Percentiles rank a stretch among this genome's conserved stretches.
phyloP scores from a whole-genome alignment of 2,888 invertebrate species.

The Cosmia pyralina region DNA sequence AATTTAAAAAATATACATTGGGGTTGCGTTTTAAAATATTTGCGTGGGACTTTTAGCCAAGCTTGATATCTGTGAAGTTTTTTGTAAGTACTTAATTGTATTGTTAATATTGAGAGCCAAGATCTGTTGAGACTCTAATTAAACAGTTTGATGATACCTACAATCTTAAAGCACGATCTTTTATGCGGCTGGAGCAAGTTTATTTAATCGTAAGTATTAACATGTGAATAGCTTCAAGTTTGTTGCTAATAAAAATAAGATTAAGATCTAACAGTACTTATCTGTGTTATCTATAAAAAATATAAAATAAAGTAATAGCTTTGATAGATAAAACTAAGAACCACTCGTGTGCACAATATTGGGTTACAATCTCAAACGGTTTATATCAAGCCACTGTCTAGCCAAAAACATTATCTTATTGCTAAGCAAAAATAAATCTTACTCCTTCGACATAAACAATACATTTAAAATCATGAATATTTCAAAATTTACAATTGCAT shows the following conservation, averaged over 20 bases:
- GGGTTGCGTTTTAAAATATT: slow-evolving; percentile 28
- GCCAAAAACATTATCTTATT: slow-evolving; percentile 38
- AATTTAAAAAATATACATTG: slow-evolving; percentile 39
- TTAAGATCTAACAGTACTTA: slow-evolving; percentile 13
- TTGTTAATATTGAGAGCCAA: slow-evolving; percentile 3
- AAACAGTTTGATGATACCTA: no score
- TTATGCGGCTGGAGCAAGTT: no score
- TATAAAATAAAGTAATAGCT: slow-evolving; percentile 1
- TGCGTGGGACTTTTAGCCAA: slow-evolving; percentile 20
- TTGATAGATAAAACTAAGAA: slow-evolving; percentile 54
- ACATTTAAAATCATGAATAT: slow-evolving; percentile 42
- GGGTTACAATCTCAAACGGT: slow-evolving; percentile 78
- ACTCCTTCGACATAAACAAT: slow-evolving; percentile 37
- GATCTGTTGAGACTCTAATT: not conserved
- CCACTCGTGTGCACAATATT: slow-evolving; percentile 83
- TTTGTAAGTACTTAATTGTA: not conserved
- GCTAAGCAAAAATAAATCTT: slow-evolving; percentile 58
- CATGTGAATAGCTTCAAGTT: not conserved
- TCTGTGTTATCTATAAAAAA: slow-evolving; percentile 1
- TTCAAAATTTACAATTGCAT: slow-evolving; percentile 68
- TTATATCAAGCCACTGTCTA: slow-evolving; percentile 62
- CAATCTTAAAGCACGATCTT: not conserved
- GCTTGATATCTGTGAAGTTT: not conserved
- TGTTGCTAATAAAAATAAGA: slow-evolving; percentile 12
- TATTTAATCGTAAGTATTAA: not conserved